Base-by-base conservation (phyloP, 2,888 invertebrate species). In the Lissonota sp. region DNA sequence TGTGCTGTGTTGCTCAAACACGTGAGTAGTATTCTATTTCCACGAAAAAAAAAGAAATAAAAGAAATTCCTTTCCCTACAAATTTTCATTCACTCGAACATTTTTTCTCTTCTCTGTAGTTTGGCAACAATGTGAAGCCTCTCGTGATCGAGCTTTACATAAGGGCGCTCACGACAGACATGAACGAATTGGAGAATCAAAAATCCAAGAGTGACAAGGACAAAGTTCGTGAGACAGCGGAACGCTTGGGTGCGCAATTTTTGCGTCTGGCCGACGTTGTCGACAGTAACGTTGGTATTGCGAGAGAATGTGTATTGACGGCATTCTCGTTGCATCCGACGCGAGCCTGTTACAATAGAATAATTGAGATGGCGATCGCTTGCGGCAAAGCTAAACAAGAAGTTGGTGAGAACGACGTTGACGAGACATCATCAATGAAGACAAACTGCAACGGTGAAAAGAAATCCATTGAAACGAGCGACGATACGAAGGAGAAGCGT, bases 271-370 rank as follows among this genome's bases (percentile, higher is more conserved):
- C 96, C 0, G 93, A 94, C 63, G 93, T 96, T 49, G 92, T 94
- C 26, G 87, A 87, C 46, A 93, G 93, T 72, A 95, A 95, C 88
- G 92, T 94, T 26, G 94, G 95, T 14, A 94, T 96, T 42, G 94
- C 94, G 63, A 93, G 95, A 85, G 97, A 97, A 92, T 96, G 96
- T 88, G 93, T 95, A 0, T 93, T 97, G 53, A 96, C 97, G 0
- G 96, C 96, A 0, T 97, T 97, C 93, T 96, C 96, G 60, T 93
- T 97, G 67, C 94, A 96, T 87, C 96, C 97, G 4, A 95, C 96
- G 6, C 92, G 93, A 46, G 92, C 92, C 8, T 94, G 95, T 91
- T 94, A 95, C 88, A 94, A 94, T 39, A 92, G 93, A 84, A 94
- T 96, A 64, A 93, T 94, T 85, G 93, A 93, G 40, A 90, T 94